phyloP scores from a whole-genome alignment of 2,888 invertebrate genomes.

The Pristionchus mayeri region DNA sequence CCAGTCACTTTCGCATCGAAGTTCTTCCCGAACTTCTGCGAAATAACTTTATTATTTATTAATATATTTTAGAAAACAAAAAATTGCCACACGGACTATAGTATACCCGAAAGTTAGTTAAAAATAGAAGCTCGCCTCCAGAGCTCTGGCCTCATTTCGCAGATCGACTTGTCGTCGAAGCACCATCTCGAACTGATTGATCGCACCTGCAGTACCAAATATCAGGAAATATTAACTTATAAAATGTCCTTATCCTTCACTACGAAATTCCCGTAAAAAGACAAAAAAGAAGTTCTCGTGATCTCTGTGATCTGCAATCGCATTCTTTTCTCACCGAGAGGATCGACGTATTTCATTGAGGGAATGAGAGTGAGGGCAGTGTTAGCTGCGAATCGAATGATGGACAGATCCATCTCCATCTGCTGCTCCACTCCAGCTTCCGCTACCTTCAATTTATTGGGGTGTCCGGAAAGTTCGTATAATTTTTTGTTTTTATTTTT shows the following conservation, averaged over 20 bases:
- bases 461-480: too few relatives aligned
- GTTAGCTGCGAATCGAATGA: constrained; percentile 76
- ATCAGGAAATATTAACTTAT: too few relatives aligned
- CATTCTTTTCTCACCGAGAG: constrained; percentile 11
- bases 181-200: constrained; percentile 78
- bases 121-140: constrained; percentile 54
- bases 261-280: too few relatives aligned
- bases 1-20: constrained; percentile 75
- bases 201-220: constrained; percentile 72
- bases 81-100: too few relatives aligned
- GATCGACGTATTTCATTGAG: constrained; percentile 55
- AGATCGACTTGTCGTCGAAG: constrained; percentile 79
- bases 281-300: too few relatives aligned
- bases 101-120: too few relatives aligned
- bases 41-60: neutral
- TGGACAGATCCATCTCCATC: constrained; percentile 77
- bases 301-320: too few relatives aligned
- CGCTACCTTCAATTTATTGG: constrained; percentile 71
- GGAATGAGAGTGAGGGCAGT: constrained; percentile 76
- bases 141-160: constrained; percentile 78
- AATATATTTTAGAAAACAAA: too few relatives aligned
- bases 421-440: constrained; percentile 78
- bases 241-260: too few relatives aligned
- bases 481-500: too few relatives aligned
- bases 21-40: constrained; percentile 77